A percentile compares a stretch with the other conserved stretches of the same genome.
Evolutionary conservation across 2,113 vertebrate species (phyloP).

Genomic region (Oryzias woworae): DNA sequence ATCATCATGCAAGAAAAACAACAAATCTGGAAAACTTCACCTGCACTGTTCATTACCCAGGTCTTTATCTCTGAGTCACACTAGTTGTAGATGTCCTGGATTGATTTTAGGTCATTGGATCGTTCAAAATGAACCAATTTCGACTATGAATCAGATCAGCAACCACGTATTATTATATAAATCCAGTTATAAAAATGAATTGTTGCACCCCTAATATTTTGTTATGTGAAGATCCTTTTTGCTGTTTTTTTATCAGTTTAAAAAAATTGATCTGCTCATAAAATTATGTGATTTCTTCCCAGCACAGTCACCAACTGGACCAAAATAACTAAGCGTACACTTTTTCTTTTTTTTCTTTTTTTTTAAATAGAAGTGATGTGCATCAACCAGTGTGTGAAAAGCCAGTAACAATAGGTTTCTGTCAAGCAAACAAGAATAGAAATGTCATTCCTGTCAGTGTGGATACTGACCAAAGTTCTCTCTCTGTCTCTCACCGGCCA

Average conservation of each 20-base stretch:
- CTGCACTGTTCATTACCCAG: too few species aligned
- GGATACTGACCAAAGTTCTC: constrained; percentile 74
- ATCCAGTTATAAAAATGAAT: too few species aligned
- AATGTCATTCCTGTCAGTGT: constrained; percentile 78
- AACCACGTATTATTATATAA: too few species aligned
- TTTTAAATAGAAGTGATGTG: constrained; percentile 66
- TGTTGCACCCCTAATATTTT: too few species aligned
- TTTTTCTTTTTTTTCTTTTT: constrained; percentile 41
- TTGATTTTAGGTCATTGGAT: too few species aligned
- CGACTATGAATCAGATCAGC: too few species aligned
- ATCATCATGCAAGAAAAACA: too few species aligned
- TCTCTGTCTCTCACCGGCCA: constrained; percentile 47
- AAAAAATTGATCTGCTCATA: constrained; percentile 17
- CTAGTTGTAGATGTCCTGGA: too few species aligned
- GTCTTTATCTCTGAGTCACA: too few species aligned
- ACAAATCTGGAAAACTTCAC: too few species aligned
- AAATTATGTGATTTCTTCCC: constrained; percentile 34
- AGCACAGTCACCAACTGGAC: constrained; percentile 48
- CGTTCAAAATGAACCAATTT: too few species aligned
- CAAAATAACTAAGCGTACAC: constrained; percentile 60
- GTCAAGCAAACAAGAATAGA: constrained; percentile 77
- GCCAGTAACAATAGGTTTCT: constrained; percentile 75
- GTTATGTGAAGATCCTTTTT: too few species aligned
- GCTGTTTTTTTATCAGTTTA: background rate
- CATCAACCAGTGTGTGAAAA: constrained; percentile 69